These are phyloP conservation scores for Oscheius sp. DNA, from an alignment of 2,888 invertebrate species.

Conservation along the genomic window DNA sequence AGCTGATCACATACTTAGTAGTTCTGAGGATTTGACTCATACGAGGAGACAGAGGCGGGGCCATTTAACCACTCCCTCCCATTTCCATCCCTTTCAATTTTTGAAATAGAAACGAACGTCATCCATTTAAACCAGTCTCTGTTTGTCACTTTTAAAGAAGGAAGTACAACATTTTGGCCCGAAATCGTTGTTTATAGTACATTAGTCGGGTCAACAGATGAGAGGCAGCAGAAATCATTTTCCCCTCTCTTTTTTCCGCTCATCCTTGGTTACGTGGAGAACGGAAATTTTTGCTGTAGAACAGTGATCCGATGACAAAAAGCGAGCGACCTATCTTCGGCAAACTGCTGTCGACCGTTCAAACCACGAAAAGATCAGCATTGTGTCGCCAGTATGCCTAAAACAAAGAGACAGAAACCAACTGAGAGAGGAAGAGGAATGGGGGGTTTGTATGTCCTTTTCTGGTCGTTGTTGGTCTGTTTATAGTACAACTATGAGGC, in stretches of 20 bases:
- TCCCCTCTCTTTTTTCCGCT: neutral
- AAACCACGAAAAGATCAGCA: neutral
- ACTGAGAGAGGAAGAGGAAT: no score
- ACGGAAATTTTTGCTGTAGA: neutral
- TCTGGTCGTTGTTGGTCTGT: slow-evolving; percentile 11
- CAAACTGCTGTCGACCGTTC: neutral
- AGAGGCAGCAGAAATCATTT: neutral
- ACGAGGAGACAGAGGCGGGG: no score
- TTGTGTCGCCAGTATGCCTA: neutral
- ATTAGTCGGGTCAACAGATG: neutral
- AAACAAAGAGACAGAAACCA: no score
- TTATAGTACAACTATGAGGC: slow-evolving; percentile 9
- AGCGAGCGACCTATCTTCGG: neutral
- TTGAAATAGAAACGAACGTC: neutral
- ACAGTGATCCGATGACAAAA: neutral
- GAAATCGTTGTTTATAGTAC: neutral
- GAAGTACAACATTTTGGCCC: neutral
- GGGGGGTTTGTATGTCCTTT: no score
- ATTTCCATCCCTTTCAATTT: neutral
- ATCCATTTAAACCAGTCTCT: neutral
- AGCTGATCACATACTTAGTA: no score
- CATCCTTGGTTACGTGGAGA: neutral
- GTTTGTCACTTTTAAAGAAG: neutral
- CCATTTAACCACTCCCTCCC: neutral
- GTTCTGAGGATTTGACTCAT: no score